These are phyloP conservation scores for Acridotheres tristis DNA, from an alignment of 2,797 vertebrate genomes.

Conservation along the genomic window DNA sequence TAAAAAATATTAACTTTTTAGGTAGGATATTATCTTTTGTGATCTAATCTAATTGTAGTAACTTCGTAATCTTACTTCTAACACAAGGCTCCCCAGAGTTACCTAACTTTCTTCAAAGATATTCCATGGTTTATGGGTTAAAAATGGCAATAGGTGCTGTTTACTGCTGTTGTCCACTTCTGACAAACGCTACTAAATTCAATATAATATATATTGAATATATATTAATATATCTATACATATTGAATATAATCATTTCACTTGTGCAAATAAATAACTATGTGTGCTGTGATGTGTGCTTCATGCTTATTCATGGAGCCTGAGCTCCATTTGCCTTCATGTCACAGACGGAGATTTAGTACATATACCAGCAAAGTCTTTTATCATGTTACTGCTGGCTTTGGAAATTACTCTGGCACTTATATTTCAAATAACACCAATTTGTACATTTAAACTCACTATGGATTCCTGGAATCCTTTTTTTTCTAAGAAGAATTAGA, in stretches of 20 bases:
- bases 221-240: background rate
- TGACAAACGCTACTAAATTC: background rate
- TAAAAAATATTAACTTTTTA: background rate
- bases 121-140: background rate
- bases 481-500: background rate
- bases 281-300: background rate
- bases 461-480: background rate
- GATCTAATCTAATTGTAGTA: background rate
- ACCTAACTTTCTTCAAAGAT: background rate
- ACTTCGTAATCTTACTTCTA: background rate
- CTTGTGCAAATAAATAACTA: background rate
- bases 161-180: background rate
- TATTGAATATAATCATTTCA: background rate
- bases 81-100: background rate
- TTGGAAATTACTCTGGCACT: background rate
- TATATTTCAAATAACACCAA: background rate
- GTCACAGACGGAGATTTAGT: background rate
- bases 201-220: background rate
- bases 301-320: background rate
- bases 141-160: background rate
- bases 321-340: background rate
- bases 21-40: background rate
- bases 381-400: background rate
- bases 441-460: background rate
- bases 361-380: background rate